Conservation (phyloP, 2,888 invertebrate species). For the Limnephilus marmoratus region DNA sequence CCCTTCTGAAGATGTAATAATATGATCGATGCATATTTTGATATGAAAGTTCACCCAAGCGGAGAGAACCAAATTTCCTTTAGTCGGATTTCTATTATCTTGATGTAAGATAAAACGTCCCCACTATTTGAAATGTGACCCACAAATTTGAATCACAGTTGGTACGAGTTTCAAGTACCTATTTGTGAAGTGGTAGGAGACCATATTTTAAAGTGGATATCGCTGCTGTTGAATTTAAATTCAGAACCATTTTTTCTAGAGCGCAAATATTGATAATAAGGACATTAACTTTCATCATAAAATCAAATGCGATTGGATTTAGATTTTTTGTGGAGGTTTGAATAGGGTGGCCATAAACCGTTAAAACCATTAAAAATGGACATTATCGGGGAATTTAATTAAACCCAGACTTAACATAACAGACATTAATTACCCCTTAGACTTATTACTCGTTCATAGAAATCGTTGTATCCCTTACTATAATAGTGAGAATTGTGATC, state of each 20-base stretch:
- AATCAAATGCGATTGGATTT: neutral
- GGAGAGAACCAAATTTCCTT: neutral
- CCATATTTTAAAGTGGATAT: conserved; percentile 9
- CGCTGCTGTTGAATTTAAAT: conserved; percentile 14
- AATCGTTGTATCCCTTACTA: too few relatives aligned
- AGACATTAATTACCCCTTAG: too few relatives aligned
- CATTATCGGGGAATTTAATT: neutral
- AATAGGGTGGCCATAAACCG: neutral
- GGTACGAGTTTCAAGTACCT: neutral
- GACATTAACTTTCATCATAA: neutral
- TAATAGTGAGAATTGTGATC: too few relatives aligned
- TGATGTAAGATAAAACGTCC: neutral
- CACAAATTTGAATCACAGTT: neutral
- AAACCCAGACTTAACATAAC: neutral
- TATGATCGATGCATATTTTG: conserved; percentile 14
- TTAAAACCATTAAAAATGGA: neutral
- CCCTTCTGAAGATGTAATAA: neutral
- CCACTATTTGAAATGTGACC: neutral
- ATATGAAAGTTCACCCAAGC: neutral
- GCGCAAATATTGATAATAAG: neutral
- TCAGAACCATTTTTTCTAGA: neutral
- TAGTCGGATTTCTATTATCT: neutral
- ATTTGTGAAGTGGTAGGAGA: neutral
- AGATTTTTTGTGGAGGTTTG: neutral
- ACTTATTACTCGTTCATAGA: too few relatives aligned